Conservation (phyloP, 2,113 vertebrate genomes). For the Beaufortia kweichowensis region DNA sequence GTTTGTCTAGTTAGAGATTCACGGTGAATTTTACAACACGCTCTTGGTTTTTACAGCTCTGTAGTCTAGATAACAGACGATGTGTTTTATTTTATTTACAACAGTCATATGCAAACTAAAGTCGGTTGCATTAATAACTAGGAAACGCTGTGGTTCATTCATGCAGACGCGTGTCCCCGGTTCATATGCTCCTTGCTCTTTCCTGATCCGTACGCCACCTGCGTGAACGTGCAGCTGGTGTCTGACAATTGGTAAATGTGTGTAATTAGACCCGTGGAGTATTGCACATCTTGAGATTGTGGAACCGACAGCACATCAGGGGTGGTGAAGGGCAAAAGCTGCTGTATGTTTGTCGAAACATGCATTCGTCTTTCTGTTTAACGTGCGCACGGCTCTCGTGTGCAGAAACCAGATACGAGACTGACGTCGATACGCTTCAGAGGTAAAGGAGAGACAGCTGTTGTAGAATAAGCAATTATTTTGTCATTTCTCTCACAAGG, state of each 20-base stretch:
- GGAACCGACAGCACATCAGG: not conserved
- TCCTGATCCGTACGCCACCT: not conserved
- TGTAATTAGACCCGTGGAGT: slow-evolving; percentile 20
- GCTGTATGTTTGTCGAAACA: not conserved
- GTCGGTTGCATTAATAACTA: not conserved
- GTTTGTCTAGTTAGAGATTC: too few relatives aligned
- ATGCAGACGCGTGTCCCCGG: not conserved
- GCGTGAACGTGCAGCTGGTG: not conserved
- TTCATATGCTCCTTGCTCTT: not conserved
- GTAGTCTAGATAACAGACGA: not conserved
- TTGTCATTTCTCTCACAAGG: not conserved
- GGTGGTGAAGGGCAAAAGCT: not conserved
- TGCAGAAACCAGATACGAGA: not conserved
- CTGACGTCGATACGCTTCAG: not conserved
- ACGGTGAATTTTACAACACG: not conserved
- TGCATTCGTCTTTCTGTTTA: not conserved
- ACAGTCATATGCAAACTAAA: not conserved
- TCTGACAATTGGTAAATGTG: not conserved
- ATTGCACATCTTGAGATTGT: not conserved
- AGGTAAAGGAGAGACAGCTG: not conserved
- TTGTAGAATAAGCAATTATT: not conserved
- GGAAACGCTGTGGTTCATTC: not conserved
- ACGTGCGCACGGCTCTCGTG: not conserved
- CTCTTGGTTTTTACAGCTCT: not conserved
- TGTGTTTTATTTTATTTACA: not conserved